Evolutionary conservation across 2,888 invertebrate species (phyloP), one percentile per base, ranked within the genome.

Genomic region (Phengaris arion): DNA sequence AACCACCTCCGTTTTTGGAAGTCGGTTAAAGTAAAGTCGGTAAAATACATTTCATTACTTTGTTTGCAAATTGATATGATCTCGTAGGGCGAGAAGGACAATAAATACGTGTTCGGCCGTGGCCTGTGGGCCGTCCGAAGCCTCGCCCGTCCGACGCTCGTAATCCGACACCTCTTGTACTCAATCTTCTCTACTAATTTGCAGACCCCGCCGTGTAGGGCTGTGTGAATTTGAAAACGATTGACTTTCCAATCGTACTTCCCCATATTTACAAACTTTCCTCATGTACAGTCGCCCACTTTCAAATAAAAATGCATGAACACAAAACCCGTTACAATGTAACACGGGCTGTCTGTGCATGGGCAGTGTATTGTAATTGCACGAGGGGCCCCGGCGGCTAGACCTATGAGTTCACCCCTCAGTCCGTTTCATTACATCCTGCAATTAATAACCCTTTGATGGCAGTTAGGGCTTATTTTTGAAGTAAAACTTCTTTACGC

Each of bases 91-190:
- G 77, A 80, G 77, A 79, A 78, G 79, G 77, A 77, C 77, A 74
- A 80, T 80, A 81, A 82, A 82, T 82, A 81, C 79, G 73, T 79
- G 79, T 80, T 81, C 82, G 82, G 64, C 6, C 64, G 64, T 64
- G 45, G 64, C 6, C 35, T 82, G 82, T 82, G 80, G 83, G 85
- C 81, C 85, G 84, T 84, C 85, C 86, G 85, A 84, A 85, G 84
- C 85, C 86, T 84, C 84, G 81, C 81, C 77, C 75, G 81, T 79
- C 83, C 80, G 83, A 80, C 85, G 85, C 82, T 83, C 81, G 91
- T 87, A 91, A 92, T 86, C 87, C 83, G 87, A 92, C 86, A 90
- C 91, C 88, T 87, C 87, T 87, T 90, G 89, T 90, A 87, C 87
- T 88, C 85, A 88, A 90, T 90, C 88, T 87, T 87, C 87, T 84